phyloP scores from a whole-genome alignment of 2,888 invertebrate species.

The Antitype chi region DNA sequence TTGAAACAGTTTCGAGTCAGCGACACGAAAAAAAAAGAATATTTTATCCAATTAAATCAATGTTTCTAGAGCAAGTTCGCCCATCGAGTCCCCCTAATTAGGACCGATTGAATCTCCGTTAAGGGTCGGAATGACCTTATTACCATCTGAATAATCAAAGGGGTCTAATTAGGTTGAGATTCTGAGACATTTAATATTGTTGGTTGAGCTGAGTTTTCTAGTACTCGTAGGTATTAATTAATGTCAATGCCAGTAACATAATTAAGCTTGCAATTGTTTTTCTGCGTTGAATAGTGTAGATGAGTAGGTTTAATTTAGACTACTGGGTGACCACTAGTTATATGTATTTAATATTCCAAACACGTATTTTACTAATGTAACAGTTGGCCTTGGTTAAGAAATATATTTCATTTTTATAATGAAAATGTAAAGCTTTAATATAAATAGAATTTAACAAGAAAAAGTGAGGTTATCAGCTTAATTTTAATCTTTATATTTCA shows the following conservation, averaged over 20 bases:
- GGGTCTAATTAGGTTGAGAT: conserved; percentile 10
- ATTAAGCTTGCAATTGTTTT: neutral
- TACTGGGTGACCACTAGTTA: too few relatives aligned
- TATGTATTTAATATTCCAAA: too few relatives aligned
- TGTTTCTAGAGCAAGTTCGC: neutral
- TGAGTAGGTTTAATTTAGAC: too few relatives aligned
- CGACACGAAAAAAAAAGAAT: neutral
- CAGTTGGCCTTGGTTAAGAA: too few relatives aligned
- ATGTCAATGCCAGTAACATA: neutral
- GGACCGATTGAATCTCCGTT: neutral
- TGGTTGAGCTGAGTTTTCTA: neutral
- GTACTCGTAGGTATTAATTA: neutral
- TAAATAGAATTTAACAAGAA: too few relatives aligned
- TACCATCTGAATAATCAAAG: conserved; percentile 20
- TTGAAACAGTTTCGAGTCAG: neutral
- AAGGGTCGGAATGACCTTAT: neutral
- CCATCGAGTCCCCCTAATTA: conserved; percentile 17
- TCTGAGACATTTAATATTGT: neutral
- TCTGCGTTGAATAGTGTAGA: neutral
- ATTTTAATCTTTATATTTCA: too few relatives aligned
- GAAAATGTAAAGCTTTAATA: too few relatives aligned
- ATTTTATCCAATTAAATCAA: neutral
- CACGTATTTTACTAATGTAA: too few relatives aligned
- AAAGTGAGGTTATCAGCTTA: too few relatives aligned
- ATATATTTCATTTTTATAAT: too few relatives aligned